These are phyloP conservation scores for Notarius quadriscutis DNA, from an alignment of 2,113 vertebrate species.

Conservation along the genomic window DNA sequence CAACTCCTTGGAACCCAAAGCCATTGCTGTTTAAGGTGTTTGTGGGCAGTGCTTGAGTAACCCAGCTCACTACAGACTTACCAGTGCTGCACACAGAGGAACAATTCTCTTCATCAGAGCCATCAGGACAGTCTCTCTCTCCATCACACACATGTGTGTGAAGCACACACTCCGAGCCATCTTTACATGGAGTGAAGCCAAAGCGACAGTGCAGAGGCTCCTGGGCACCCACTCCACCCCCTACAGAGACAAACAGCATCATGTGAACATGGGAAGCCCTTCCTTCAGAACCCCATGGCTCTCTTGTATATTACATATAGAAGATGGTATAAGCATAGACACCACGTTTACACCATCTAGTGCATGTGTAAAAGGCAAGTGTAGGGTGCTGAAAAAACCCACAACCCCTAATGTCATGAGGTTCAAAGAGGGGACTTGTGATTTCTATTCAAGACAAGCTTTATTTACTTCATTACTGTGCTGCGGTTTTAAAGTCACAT, in stretches of 20 bases:
- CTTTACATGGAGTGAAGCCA: conserved; percentile 31
- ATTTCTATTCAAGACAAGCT: too few relatives aligned
- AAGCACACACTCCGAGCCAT: conserved; percentile 25
- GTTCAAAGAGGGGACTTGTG: too few relatives aligned
- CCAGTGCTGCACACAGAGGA: conserved; percentile 50
- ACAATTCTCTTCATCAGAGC: conserved; percentile 72
- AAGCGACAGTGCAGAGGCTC: conserved; percentile 23
- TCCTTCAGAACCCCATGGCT: neutral
- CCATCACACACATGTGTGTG: conserved; percentile 46
- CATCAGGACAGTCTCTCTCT: conserved; percentile 45
- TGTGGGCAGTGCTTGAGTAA: neutral
- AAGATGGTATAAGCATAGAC: neutral
- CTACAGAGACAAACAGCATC: neutral
- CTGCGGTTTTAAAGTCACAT: neutral
- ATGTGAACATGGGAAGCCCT: neutral
- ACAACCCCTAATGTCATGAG: too few relatives aligned
- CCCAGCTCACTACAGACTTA: neutral
- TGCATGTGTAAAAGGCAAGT: neutral
- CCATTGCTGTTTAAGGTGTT: neutral
- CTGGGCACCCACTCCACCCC: neutral
- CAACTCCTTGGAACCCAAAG: neutral
- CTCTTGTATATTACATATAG: neutral
- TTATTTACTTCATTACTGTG: neutral
- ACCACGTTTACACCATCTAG: neutral
- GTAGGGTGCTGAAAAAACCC: too few relatives aligned